Conservation (phyloP, 2,888 invertebrate species). For the Hemicrepidius hirtus region DNA sequence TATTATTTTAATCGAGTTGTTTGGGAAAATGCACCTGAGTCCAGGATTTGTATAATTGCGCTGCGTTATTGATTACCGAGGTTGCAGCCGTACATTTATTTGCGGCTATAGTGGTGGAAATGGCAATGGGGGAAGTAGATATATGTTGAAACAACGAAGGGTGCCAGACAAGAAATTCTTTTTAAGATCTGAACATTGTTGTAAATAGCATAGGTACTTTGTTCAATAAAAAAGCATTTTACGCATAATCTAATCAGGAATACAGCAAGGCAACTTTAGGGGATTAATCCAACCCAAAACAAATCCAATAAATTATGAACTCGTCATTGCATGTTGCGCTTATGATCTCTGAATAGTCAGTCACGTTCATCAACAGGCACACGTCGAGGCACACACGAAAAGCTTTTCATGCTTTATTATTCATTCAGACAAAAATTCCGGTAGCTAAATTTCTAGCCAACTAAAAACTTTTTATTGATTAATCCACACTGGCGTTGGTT, state of each 20-base stretch:
- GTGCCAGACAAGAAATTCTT: conserved; percentile 18
- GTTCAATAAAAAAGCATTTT: not conserved
- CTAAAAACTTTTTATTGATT: conserved; percentile 41
- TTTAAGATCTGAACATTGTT: conserved; percentile 1
- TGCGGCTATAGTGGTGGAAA: conserved; percentile 62
- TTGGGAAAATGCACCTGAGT: conserved; percentile 65
- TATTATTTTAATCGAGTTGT: conserved; percentile 51
- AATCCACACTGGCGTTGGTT: conserved; percentile 1
- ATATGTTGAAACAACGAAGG: conserved; percentile 29
- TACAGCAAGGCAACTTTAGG: too few species aligned
- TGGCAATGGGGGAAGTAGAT: conserved; percentile 53
- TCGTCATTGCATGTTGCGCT: conserved; percentile 22
- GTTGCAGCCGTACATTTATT: conserved; percentile 66
- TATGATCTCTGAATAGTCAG: conserved; percentile 46
- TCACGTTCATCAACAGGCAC: conserved; percentile 63
- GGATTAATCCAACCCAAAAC: too few species aligned
- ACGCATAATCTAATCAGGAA: too few species aligned
- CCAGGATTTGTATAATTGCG: conserved; percentile 66
- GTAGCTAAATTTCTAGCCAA: conserved; percentile 31
- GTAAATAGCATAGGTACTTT: not conserved
- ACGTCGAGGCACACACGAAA: conserved; percentile 66
- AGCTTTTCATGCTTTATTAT: conserved; percentile 68
- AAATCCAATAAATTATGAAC: too few species aligned
- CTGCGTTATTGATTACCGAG: conserved; percentile 65
- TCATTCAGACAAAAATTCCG: conserved; percentile 60